Conservation (phyloP, 2,888 invertebrate genomes). For the Heteromyza rotundicornis region DNA sequence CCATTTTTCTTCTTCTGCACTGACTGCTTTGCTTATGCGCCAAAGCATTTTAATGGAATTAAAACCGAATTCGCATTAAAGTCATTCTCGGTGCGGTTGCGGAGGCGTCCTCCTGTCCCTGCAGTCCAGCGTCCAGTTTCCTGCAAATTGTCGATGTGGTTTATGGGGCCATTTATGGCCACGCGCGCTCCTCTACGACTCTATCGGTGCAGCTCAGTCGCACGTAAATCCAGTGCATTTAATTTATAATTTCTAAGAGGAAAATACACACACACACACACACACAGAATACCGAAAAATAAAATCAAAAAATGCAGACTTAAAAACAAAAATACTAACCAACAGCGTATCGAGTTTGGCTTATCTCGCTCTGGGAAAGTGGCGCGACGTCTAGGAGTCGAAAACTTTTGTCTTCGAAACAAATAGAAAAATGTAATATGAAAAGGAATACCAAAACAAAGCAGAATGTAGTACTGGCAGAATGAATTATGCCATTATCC, state of each 20-base stretch:
- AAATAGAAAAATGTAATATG: not conserved
- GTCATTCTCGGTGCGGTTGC: too few species aligned
- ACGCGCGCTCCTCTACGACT: constrained; percentile 14
- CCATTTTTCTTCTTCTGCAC: too few species aligned
- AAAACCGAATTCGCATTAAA: too few species aligned
- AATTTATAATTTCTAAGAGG: not conserved
- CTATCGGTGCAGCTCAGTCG: not conserved
- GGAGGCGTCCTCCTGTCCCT: too few species aligned
- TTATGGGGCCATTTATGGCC: constrained; percentile 55
- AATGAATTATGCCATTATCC: constrained; percentile 55
- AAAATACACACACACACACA: not conserved
- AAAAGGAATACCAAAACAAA: constrained; percentile 38
- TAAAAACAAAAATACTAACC: not conserved
- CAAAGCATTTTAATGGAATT: too few species aligned
- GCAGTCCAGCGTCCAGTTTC: too few species aligned
- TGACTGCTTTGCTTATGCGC: too few species aligned
- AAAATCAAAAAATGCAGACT: not conserved
- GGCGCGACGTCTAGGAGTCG: constrained; percentile 54
- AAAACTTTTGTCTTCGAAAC: constrained; percentile 42
- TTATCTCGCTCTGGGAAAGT: constrained; percentile 46
- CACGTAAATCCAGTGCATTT: not conserved
- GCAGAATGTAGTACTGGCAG: constrained; percentile 11
- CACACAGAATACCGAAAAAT: not conserved
- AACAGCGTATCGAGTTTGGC: constrained; percentile 52
- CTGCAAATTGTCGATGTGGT: constrained; percentile 50